phyloP scores from a whole-genome alignment of 2,797 vertebrate genomes.

The Aulostomus chinensis region DNA sequence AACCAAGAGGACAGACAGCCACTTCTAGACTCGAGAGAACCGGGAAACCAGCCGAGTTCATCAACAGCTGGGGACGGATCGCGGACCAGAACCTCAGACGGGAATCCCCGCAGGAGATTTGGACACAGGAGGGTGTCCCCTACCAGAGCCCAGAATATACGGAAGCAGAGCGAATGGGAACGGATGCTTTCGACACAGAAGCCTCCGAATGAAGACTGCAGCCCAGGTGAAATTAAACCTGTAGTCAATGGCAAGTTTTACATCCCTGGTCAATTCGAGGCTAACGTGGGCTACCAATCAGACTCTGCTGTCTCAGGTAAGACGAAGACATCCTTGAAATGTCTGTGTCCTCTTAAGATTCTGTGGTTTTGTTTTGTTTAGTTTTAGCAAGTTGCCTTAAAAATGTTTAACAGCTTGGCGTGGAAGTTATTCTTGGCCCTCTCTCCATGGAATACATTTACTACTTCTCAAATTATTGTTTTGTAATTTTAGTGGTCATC shows the following conservation, averaged over 20 bases:
- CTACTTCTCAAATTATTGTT: no score
- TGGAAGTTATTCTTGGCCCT: no score
- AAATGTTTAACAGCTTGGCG: no score
- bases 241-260: conserved; percentile 39
- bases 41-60: no score
- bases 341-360: background rate
- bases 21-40: no score
- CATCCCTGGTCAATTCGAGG: conserved; percentile 16
- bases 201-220: conserved; percentile 10
- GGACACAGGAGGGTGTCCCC: no score
- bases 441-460: no score
- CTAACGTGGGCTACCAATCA: conserved; percentile 6
- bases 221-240: conserved; percentile 4
- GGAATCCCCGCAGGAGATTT: no score
- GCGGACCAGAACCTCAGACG: no score
- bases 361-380: background rate
- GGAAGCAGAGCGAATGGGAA: background rate
- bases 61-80: no score
- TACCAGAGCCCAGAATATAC: background rate
- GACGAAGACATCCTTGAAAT: background rate
- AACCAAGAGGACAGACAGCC: no score
- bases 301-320: conserved; percentile 46
- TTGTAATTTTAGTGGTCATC: no score
- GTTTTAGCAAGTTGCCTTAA: background rate
- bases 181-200: fast-evolving